Evolutionary conservation across 2,888 invertebrate species (phyloP), one percentile per base, ranked within the genome.

Genomic region (Xylota segnis): DNA sequence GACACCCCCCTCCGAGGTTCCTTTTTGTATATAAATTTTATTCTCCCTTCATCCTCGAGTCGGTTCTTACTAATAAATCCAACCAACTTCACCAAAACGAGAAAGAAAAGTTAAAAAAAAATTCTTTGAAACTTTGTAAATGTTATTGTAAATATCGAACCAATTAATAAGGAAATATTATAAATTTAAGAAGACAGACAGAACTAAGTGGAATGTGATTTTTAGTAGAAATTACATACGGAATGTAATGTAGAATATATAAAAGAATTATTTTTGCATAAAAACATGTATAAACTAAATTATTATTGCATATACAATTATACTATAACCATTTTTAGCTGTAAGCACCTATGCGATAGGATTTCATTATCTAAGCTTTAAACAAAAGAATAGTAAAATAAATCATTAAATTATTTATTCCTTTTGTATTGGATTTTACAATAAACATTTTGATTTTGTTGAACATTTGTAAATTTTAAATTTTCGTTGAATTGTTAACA

Each of bases 241-340:
- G 29, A 70, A 37, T 76, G 65, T 76, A 74, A 40, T 50, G 52
- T 56, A 43, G 27, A 40, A 32, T 14, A 37, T 10, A 61, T 74
- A 61, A 3, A 76, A 34, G 68, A 58, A 71, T 23, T 84, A 84
- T 84, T 84, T 84, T 84, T 84, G 71, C 84, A 79, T 84, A 58
- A 75, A 71, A 68, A 40, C 54, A 63, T 83, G 83, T 78, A 63
- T 71, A 65, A 70, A 84, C 18, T 50, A 50, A 65, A 65, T 61
- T 43, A 68, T 18, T 32, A 3, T n/a, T n/a, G n/a, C 45, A 52
- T 40, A 74, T 9, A 63, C 18, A 40, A 59, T 23, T 37, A 23
- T 72, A 32, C 16, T 71, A 45, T 58, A 47, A 50, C 43, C n/a
- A 27, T 43, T 50, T 16, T 43, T 52, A 68, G 43, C 4, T 63